Conservation (phyloP, 23 tunicate species). For the Ascidia mentula region DNA sequence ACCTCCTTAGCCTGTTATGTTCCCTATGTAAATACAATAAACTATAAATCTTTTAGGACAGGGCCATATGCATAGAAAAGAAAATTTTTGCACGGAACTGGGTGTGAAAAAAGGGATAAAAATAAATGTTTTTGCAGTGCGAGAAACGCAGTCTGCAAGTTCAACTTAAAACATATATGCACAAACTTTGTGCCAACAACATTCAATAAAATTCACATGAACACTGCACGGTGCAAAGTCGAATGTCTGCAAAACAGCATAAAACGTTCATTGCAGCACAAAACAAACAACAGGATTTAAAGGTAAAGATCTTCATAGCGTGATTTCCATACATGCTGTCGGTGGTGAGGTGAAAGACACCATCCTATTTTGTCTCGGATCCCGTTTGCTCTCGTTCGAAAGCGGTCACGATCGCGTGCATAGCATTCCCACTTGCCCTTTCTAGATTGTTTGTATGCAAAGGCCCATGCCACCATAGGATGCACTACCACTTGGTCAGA, state of each 20-base stretch:
- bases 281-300: neutral
- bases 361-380: slow-evolving; percentile 33
- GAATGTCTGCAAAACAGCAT: neutral
- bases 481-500: slow-evolving; percentile 42
- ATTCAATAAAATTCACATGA: neutral
- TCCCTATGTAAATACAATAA: too few relatives aligned
- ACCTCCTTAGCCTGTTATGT: too few relatives aligned
- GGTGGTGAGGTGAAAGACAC: slow-evolving; percentile 46
- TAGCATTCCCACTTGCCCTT: slow-evolving; percentile 47
- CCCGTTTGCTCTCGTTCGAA: slow-evolving; percentile 13
- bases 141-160: too few relatives aligned
- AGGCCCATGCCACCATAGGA: slow-evolving; percentile 60
- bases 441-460: slow-evolving; percentile 54
- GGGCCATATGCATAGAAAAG: too few relatives aligned
- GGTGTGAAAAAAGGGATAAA: too few relatives aligned
- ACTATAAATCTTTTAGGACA: too few relatives aligned
- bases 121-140: too few relatives aligned
- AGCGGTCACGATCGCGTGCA: slow-evolving; percentile 50
- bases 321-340: slow-evolving; percentile 11
- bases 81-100: too few relatives aligned
- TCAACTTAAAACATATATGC: too few relatives aligned
- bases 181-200: too few relatives aligned
- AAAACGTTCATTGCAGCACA: neutral
- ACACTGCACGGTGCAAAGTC: slow-evolving; percentile 2
- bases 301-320: neutral